phyloP scores from a whole-genome alignment of 2,888 invertebrate genomes.

The Neelides folsomi region DNA sequence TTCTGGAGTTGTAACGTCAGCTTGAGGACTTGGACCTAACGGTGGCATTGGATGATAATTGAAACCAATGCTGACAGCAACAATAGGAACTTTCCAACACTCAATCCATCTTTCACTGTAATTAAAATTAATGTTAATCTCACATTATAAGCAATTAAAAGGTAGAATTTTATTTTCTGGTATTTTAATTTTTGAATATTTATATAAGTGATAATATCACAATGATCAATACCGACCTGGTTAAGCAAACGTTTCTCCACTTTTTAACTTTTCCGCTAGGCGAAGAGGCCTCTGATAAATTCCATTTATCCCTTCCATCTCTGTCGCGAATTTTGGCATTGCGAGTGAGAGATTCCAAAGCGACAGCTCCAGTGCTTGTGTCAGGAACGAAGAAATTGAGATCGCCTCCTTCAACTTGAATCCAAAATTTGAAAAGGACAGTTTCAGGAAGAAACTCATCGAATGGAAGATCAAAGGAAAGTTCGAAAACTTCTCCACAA shows the following conservation, averaged over 20 bases:
- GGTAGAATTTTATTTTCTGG: slow-evolving; percentile 8
- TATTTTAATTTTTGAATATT: slow-evolving; percentile 5
- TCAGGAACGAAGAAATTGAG: slow-evolving; percentile 81
- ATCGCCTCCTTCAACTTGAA: slow-evolving; percentile 87
- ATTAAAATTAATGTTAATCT: background rate
- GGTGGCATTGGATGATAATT: slow-evolving; percentile 85
- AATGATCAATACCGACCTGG: slow-evolving; percentile 44
- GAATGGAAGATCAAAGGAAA: slow-evolving; percentile 88
- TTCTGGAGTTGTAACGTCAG: slow-evolving; percentile 84
- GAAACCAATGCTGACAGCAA: slow-evolving; percentile 79
- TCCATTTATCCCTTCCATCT: slow-evolving; percentile 46
- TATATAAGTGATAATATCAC: slow-evolving; percentile 1
- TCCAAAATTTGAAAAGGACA: slow-evolving; percentile 78
- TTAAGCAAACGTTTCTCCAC: slow-evolving; percentile 69
- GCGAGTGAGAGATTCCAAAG: slow-evolving; percentile 69
- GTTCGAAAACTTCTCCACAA: slow-evolving; percentile 82
- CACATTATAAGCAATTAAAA: slow-evolving; percentile 40
- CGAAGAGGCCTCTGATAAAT: slow-evolving; percentile 4
- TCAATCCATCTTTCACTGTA: slow-evolving; percentile 70
- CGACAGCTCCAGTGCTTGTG: slow-evolving; percentile 71
- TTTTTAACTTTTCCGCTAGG: slow-evolving; percentile 40
- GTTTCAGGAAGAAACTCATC: slow-evolving; percentile 83
- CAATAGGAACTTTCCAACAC: slow-evolving; percentile 90
- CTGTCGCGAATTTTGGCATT: slow-evolving; percentile 73
- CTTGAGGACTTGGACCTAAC: slow-evolving; percentile 72